Evolutionary conservation across 2,888 invertebrate genomes (phyloP), one percentile per base, ranked within the genome.

Genomic region (Napeogenes inachia): DNA sequence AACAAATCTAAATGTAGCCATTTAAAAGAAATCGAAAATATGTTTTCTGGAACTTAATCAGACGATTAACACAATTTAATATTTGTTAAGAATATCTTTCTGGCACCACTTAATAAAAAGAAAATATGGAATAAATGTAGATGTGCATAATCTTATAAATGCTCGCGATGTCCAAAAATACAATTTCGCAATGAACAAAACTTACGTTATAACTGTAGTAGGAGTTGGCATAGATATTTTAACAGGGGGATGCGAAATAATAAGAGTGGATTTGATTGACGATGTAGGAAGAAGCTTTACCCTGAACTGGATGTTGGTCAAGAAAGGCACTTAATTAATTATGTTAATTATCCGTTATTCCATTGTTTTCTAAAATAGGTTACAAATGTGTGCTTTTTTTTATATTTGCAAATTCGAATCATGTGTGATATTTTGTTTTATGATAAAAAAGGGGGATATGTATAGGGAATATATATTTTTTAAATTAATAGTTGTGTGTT

Each of bases 161-260:
- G 76, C 81, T 0, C 45, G 72, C 4, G 73, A 75, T 59, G 79
- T 92, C 59, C 80, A 88, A 21, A 63, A 76, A 0, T 95, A 95
- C 71, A 73, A 82, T 10, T 21, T 21, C 21, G 21, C 21, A 21
- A 21, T 21, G 21, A 21, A 21, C 21, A 21, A 21, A 21, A 88
- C 94, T 58, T 93, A 92, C 72, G 93, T 93, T 6, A 81, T 92
- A 0, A 82, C 91, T 10, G 85, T 92, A 4, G 80, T 92, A 4
- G 95, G 96, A 83, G 92, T 95, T 0, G 94, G 95, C 78, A 77
- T 96, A 2, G 95, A 96, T 77, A 81, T 95, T 4, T 78, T 96
- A n/a, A 96, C 96, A 0, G 96, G 96, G 12, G 93, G 94, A 74
- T 91, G 92, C 69, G 83, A 93, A 70, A 76, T 94, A 4, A 76